A percentile compares a stretch with the other conserved stretches of the same genome.
Evolutionary conservation across 2,888 invertebrate species (phyloP).

Genomic region (Nomada ferruginata): DNA sequence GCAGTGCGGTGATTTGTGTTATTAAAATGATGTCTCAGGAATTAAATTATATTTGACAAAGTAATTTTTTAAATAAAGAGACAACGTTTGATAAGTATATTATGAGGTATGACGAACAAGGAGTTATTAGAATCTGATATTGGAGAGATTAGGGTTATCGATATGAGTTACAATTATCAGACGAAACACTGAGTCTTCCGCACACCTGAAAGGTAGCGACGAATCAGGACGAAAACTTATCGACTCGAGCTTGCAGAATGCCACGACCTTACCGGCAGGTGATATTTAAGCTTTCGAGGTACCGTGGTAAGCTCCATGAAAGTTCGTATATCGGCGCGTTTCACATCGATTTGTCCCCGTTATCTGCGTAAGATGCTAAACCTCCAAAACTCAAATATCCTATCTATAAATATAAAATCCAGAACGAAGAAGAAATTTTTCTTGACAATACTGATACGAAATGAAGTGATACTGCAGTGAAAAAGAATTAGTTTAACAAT

Average conservation of each 20-base stretch:
- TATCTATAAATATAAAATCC: neutral
- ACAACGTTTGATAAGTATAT: neutral
- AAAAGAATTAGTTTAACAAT: too few species aligned
- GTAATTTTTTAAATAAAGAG: too few species aligned
- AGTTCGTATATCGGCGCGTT: slow-evolving; percentile 26
- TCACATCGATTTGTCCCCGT: neutral
- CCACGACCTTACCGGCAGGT: slow-evolving; percentile 55
- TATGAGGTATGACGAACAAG: neutral
- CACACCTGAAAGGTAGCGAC: neutral
- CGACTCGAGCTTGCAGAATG: slow-evolving; percentile 23
- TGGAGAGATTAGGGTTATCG: slow-evolving; percentile 36
- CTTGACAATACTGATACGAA: too few species aligned
- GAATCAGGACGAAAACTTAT: slow-evolving; percentile 31
- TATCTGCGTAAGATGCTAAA: neutral
- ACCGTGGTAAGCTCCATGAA: neutral
- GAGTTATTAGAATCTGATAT: slow-evolving; percentile 32
- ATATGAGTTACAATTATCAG: slow-evolving; percentile 3
- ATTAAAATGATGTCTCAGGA: too few species aligned
- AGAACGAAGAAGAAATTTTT: too few species aligned
- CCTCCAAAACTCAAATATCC: neutral
- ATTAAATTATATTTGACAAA: too few species aligned
- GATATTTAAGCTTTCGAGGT: slow-evolving; percentile 38
- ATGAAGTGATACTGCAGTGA: too few species aligned
- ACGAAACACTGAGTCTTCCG: neutral
- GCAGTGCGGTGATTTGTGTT: too few species aligned